A percentile compares a stretch with the other conserved stretches of the same genome.
phyloP scores from a whole-genome alignment of 1,140 invertebrate genomes.

The Venturia canescens region DNA sequence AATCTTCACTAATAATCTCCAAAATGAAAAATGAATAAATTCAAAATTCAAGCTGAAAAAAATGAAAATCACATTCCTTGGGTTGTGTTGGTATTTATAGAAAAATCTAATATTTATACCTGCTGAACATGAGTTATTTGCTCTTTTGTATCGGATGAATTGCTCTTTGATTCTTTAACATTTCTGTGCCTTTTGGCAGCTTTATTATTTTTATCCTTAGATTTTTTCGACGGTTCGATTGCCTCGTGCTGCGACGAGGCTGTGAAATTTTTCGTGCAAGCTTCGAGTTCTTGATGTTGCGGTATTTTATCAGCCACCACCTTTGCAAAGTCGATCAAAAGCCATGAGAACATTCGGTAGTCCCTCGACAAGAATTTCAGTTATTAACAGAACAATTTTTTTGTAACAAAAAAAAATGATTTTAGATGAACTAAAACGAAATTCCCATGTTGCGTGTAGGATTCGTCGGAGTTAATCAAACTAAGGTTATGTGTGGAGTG shows the following conservation, averaged over 20 bases:
- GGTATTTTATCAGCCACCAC: slow-evolving; percentile 61
- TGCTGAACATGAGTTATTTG: slow-evolving; percentile 53
- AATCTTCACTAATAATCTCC: too few species aligned
- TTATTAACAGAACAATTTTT: background rate
- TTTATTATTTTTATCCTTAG: slow-evolving; percentile 72
- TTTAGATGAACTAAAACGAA: background rate
- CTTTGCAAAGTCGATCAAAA: slow-evolving; percentile 62
- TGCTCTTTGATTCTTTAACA: slow-evolving; percentile 58
- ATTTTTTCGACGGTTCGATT: slow-evolving; percentile 57
- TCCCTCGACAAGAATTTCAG: slow-evolving; percentile 40
- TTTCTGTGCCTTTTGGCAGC: slow-evolving; percentile 68
- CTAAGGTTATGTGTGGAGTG: background rate
- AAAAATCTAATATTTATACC: slow-evolving; percentile 54
- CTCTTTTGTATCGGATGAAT: slow-evolving; percentile 59
- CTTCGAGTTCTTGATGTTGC: slow-evolving; percentile 47
- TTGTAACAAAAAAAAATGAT: background rate
- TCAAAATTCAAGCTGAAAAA: background rate
- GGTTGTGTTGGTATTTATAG: background rate
- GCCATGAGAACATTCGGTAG: slow-evolving; percentile 57
- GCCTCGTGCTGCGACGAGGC: slow-evolving; percentile 53
- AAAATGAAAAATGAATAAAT: background rate
- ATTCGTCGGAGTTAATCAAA: slow-evolving; percentile 21
- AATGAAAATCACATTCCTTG: slow-evolving; percentile 11
- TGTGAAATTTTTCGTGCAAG: slow-evolving; percentile 57
- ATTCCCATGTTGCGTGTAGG: background rate